phyloP scores from a whole-genome alignment of 2,113 vertebrate genomes.

The Notiomystis cincta region DNA sequence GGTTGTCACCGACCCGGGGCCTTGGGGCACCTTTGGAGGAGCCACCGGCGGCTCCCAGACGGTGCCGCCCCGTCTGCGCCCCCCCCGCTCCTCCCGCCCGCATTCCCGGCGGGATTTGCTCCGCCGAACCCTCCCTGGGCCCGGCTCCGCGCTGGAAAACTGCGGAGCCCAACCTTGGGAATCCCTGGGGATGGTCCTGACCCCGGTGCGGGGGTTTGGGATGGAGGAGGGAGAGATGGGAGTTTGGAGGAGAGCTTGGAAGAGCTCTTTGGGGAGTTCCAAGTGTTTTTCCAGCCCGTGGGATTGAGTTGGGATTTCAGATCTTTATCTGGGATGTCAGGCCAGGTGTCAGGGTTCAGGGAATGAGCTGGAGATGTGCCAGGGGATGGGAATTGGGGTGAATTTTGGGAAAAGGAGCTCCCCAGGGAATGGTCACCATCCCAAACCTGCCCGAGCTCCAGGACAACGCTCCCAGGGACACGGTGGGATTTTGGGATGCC shows the following conservation, averaged over 20 bases:
- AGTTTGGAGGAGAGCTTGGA: neutral
- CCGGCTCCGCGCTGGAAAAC: neutral
- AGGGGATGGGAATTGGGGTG: neutral
- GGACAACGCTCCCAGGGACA: no score
- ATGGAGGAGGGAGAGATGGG: neutral
- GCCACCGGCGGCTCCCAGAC: neutral
- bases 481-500: neutral
- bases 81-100: neutral
- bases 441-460: neutral
- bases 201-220: accelerated
- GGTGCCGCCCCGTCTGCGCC: neutral
- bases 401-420: neutral
- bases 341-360: accelerated
- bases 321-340: neutral
- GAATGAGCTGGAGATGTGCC: neutral
- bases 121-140: neutral
- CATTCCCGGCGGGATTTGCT: neutral
- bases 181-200: accelerated
- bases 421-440: neutral
- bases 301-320: neutral
- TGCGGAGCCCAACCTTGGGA: neutral
- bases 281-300: neutral
- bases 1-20: neutral
- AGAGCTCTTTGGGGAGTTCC: neutral
- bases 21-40: neutral